These are phyloP conservation scores for Luidia sarsii DNA, from an alignment of 53 echinoderm and acorn worm species.

Conservation along the genomic window DNA sequence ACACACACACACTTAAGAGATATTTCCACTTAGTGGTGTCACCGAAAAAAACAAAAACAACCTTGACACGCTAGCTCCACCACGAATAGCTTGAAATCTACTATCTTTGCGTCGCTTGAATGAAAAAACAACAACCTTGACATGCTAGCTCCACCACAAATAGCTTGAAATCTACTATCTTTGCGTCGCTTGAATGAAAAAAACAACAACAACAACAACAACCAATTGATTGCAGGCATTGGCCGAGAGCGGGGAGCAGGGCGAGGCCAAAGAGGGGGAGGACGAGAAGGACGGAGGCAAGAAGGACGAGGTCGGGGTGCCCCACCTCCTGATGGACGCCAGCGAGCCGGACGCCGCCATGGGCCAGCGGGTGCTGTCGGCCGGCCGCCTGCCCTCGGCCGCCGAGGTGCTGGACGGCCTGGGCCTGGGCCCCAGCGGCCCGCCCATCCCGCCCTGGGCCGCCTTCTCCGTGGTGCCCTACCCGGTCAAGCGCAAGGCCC, in stretches of 20 bases:
- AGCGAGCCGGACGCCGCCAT: constrained; percentile 80
- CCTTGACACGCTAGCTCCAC: too few relatives aligned
- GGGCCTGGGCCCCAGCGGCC: constrained; percentile 93
- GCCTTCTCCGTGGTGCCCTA: constrained; percentile 93
- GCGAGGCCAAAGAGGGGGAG: constrained; percentile 69
- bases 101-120: too few relatives aligned
- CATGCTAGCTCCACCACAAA: too few relatives aligned
- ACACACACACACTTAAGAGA: too few relatives aligned
- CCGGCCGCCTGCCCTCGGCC: constrained; percentile 69
- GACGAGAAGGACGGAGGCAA: constrained; percentile 67
- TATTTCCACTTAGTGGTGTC: too few relatives aligned
- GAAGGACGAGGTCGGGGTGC: constrained; percentile 86
- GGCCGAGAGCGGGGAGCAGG: constrained; percentile 78
- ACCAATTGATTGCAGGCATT: constrained; percentile 82
- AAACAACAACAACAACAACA: too few relatives aligned
- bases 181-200: too few relatives aligned
- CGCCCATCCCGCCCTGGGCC: constrained; percentile 95
- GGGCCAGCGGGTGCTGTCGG: constrained; percentile 72
- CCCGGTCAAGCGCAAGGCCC: constrained; percentile 93
- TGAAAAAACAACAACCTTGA: too few relatives aligned
- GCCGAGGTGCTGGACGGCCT: constrained; percentile 91
- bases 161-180: too few relatives aligned
- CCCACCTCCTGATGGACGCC: constrained; percentile 95
- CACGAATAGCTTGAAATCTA: too few relatives aligned
- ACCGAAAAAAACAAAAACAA: too few relatives aligned